A percentile compares a stretch with the other conserved stretches of the same genome.
phyloP scores from a whole-genome alignment of 2,113 vertebrate genomes.

The Macrotis lagotis region DNA sequence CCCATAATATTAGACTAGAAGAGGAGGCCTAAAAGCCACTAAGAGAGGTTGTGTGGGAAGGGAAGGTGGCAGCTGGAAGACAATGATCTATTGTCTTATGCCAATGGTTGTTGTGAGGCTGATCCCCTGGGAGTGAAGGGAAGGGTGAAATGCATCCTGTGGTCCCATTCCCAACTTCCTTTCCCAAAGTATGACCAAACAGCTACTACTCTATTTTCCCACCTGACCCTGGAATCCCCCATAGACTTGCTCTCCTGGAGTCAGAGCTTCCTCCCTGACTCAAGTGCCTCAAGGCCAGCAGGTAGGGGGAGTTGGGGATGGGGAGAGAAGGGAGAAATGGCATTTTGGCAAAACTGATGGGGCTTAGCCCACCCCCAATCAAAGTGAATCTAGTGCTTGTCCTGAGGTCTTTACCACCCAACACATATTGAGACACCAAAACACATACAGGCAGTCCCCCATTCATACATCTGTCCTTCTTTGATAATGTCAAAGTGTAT shows the following conservation, averaged over 20 bases:
- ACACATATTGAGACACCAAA: background rate
- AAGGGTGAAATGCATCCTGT: background rate
- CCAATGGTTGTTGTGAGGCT: background rate
- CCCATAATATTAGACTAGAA: background rate
- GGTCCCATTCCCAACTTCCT: background rate
- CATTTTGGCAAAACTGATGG: background rate
- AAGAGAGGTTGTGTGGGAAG: background rate
- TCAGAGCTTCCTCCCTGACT: background rate
- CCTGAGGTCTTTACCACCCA: background rate
- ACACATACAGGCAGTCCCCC: background rate
- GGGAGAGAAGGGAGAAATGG: background rate
- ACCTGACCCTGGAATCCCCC: background rate
- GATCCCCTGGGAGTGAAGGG: background rate
- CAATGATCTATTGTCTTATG: background rate
- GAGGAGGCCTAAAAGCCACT: background rate
- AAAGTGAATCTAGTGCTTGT: conserved; percentile 12
- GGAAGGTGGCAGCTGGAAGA: background rate
- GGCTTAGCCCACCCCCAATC: background rate
- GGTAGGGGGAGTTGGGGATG: background rate
- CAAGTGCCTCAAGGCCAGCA: background rate
- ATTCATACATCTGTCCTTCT: background rate
- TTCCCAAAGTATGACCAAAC: background rate
- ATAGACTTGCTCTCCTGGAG: background rate
- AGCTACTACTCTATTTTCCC: background rate
- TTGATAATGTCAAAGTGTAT: no score